phyloP scores from a whole-genome alignment of 2,888 invertebrate genomes.

The Harpagoxenus sublaevis region DNA sequence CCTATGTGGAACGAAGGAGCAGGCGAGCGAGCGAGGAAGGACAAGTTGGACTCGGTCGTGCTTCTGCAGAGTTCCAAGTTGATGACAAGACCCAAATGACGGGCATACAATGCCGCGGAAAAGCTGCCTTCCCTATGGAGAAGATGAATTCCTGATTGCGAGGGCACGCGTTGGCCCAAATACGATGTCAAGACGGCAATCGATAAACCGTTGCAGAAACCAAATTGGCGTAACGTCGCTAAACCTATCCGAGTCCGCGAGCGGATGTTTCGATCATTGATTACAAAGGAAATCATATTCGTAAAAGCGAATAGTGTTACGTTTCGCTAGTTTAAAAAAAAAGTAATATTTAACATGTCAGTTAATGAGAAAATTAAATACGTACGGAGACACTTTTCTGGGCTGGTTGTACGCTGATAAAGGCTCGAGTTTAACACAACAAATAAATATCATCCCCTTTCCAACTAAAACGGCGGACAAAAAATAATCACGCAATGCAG shows the following conservation, averaged over 20 bases:
- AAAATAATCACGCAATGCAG: neutral
- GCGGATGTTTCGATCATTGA: neutral
- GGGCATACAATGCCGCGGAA: conserved; percentile 59
- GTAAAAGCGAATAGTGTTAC: neutral
- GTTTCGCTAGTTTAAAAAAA: neutral
- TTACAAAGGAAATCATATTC: neutral
- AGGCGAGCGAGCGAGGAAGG: conserved; percentile 16
- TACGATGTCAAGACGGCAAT: conserved; percentile 61
- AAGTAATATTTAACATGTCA: neutral
- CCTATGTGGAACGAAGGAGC: conserved; percentile 7
- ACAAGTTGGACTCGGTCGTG: conserved; percentile 41
- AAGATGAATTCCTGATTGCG: conserved; percentile 72
- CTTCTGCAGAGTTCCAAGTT: conserved; percentile 53
- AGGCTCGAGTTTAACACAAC: neutral
- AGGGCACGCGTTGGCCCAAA: conserved; percentile 46
- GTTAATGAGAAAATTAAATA: neutral
- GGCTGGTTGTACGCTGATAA: neutral
- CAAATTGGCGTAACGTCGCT: conserved; percentile 35
- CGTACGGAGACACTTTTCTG: neutral
- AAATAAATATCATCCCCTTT: neutral
- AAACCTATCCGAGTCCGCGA: neutral
- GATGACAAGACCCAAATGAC: conserved; percentile 67
- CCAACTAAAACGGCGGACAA: neutral
- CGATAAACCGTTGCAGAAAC: conserved; percentile 18
- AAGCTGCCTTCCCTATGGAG: conserved; percentile 59